Evolutionary conservation across 2,888 invertebrate species (phyloP), one percentile per base, ranked within the genome.

Genomic region (Vandiemenella viatica): DNA sequence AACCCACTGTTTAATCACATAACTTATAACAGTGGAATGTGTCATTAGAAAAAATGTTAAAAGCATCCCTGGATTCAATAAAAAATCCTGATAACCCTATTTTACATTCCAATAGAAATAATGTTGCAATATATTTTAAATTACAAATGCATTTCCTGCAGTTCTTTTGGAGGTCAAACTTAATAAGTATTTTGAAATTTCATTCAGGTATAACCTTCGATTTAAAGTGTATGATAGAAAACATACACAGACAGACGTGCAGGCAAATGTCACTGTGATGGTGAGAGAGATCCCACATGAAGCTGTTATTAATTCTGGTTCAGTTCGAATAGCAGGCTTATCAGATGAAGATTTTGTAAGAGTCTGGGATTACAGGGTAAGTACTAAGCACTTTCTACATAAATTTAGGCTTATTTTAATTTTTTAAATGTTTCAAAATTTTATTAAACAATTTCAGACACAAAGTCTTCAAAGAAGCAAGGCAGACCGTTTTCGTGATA

Each of bases 301-400:
- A 59, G 95, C 96, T 16, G 89, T 97, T 16, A 74, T 88, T 44
- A 96, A 95, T 68, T 93, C 95, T 0, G 96, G 95, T 1, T 96
- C 95, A 0, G 81, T 97, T 48, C 72, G 96, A 56, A 79, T 97
- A 62, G 82, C 88, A 22, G 95, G 93, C 37, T 87, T 93, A 62
- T 87, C 91, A 0, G 95, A 95, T 61, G 95, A 96, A 67, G 91
- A 96, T 65, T 97, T 96, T 62, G 88, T 97, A 55, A 74, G 92
- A 54, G 87, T 91, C 8, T 92, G 90, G 91, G 87, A 90, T 68
- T 92, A 91, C 65, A 83, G 84, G 60, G 68, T 67, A 55, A 55
- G 65, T 63, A 45, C 3, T 38, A 20, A n/a, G 38, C 17, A 5
- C 16, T 16, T 20, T 16, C 26, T 3, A 3, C 1, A 1, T 40